Percentiles rank a stretch among this genome's conserved stretches.
Conservation (phyloP, 1,140 invertebrate species). For the Drosophila tsacasi region DNA sequence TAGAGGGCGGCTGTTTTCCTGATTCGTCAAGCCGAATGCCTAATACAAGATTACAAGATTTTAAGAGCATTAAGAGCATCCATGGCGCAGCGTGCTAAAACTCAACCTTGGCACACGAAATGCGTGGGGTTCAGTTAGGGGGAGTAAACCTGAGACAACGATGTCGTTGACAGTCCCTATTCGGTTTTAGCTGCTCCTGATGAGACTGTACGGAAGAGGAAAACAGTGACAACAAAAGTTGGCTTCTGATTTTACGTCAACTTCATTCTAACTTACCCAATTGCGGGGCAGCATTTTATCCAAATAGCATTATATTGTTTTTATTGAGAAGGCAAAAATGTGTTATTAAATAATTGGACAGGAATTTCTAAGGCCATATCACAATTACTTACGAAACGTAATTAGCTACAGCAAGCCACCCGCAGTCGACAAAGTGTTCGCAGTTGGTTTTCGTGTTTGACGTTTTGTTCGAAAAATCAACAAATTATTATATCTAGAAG, state of each 20-base stretch:
- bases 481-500: neutral
- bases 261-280: neutral
- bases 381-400: neutral
- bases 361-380: neutral
- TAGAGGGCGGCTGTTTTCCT: no score
- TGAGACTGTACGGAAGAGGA: neutral
- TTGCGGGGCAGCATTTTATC: constrained; percentile 1
- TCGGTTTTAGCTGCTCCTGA: neutral
- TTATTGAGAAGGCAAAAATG: neutral
- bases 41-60: no score
- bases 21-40: no score
- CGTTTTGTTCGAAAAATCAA: neutral
- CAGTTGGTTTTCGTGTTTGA: neutral
- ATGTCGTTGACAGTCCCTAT: neutral
- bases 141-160: neutral
- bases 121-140: neutral
- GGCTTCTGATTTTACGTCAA: constrained; percentile 7
- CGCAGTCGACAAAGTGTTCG: neutral
- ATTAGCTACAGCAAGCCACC: neutral
- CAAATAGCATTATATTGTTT: neutral
- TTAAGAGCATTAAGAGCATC: no score
- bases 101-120: neutral
- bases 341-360: neutral
- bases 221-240: constrained; percentile 1
- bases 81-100: neutral